Base-by-base conservation (phyloP, 2,888 invertebrate species). In the Xanthia icteritia region DNA sequence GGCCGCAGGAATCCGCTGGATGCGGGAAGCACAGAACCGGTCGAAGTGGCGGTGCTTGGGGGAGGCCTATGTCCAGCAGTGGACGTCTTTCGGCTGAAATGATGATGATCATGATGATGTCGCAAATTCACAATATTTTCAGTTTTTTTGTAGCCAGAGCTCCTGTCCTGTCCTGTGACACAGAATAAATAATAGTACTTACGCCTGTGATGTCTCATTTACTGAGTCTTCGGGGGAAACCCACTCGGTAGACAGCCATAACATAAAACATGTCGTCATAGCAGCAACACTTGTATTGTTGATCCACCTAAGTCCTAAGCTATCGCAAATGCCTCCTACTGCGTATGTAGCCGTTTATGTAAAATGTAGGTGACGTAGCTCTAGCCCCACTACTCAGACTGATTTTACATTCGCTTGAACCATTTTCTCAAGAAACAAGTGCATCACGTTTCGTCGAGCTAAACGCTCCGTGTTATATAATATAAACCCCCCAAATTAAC, bases 201-300 rank as follows among this genome's bases (percentile, higher is more conserved):
- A n/a, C n/a, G n/a, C 39, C 27, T 31, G 31, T 13, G 8, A 17
- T 48, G n/a, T 75, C 13, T 54, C 11, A 64, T 51, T 15, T 63
- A 45, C 9, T 13, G 6, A 51, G 20, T 5, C 15, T 56, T 15
- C 36, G 23, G 45, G 51, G 77, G 73, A 81, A 81, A 39, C 73
- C 81, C 81, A 20, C 36, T 36, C 27, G 42, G 13, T n/a, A 51
- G 58, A 51, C 68, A 80, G 51, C 5, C 51, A 31, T 6, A 5
- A 42, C 58, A 51, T 20, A 69, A 13, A 61, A 13, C n/a, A 36
- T 51, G 23, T 63, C 54, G 63, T 81, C 77, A 80, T 56, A 56
- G 54, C 70, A 79, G 42, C 31, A 6, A 23, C 42, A 61, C 45
- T 63, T 72, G 20, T 54, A 5, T 48, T 63, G 54, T 77, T 56